These are phyloP conservation scores for Caenorhabditis panamensis DNA, from an alignment of 2,888 invertebrate species.

Conservation along the genomic window DNA sequence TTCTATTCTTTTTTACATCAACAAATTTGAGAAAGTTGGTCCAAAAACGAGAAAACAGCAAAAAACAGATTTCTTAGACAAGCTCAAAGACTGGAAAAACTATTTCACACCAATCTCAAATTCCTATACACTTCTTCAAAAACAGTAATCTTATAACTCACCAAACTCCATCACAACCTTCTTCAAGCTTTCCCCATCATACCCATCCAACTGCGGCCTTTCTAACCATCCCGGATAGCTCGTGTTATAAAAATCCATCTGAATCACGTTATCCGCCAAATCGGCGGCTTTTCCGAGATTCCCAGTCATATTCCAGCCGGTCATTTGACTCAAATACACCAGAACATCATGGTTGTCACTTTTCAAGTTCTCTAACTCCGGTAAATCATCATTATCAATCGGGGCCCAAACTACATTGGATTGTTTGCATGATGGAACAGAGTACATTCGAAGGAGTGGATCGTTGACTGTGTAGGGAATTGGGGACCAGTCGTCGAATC, in stretches of 20 bases:
- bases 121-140: too few species aligned
- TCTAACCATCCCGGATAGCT: slow-evolving; percentile 69
- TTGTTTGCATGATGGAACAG: slow-evolving; percentile 65
- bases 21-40: too few species aligned
- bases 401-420: slow-evolving; percentile 70
- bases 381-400: slow-evolving; percentile 68
- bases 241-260: slow-evolving; percentile 68
- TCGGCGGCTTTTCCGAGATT: slow-evolving; percentile 70
- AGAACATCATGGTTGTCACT: slow-evolving; percentile 50
- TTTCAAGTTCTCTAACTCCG: slow-evolving; percentile 59
- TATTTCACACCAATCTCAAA: too few species aligned
- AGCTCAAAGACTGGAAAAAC: too few species aligned
- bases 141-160: background rate
- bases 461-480: slow-evolving; percentile 75
- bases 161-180: slow-evolving; percentile 59
- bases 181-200: slow-evolving; percentile 37
- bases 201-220: slow-evolving; percentile 62
- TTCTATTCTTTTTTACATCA: too few species aligned
- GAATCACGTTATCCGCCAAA: slow-evolving; percentile 75
- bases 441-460: slow-evolving; percentile 75
- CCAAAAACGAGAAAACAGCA: too few species aligned
- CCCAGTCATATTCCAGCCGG: slow-evolving; percentile 69
- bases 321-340: slow-evolving; percentile 63
- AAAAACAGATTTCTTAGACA: too few species aligned
- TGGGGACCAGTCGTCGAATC: slow-evolving; percentile 68